phyloP scores from a whole-genome alignment of 2,888 invertebrate genomes.

The Dryobota labecula region DNA sequence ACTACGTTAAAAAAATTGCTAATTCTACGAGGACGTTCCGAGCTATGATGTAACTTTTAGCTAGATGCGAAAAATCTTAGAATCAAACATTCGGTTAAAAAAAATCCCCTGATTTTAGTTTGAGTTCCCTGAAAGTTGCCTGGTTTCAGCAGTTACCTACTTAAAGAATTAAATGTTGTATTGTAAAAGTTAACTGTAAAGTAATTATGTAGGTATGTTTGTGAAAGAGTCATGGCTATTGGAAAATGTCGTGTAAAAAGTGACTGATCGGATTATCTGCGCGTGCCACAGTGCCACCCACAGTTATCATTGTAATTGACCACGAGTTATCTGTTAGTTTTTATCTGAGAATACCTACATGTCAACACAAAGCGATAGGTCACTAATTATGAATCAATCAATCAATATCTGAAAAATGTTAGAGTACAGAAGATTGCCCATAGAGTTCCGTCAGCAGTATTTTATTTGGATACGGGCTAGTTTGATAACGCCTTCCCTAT shows the following conservation, averaged over 20 bases:
- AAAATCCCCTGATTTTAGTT: neutral
- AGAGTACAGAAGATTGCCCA: neutral
- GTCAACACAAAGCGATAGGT: too few relatives aligned
- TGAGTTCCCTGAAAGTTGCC: neutral
- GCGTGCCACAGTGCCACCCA: neutral
- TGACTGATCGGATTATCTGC: neutral
- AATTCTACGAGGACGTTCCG: neutral
- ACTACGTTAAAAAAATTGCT: neutral
- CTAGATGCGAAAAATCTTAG: too few relatives aligned
- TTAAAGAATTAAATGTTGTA: neutral
- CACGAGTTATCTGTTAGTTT: slow-evolving; percentile 4
- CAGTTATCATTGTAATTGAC: slow-evolving; percentile 13
- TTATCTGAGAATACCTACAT: too few relatives aligned
- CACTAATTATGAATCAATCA: too few relatives aligned
- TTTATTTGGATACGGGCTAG: neutral
- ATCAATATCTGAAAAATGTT: too few relatives aligned
- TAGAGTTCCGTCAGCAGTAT: neutral
- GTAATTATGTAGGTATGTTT: neutral
- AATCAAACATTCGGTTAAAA: neutral
- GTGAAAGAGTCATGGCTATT: neutral
- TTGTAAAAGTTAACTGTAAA: slow-evolving; percentile 10
- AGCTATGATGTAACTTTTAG: neutral
- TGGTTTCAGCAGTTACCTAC: neutral
- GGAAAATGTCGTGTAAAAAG: slow-evolving; percentile 18
- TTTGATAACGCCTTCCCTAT: neutral